Base-by-base conservation (phyloP, 2,113 vertebrate species). In the Axis porcinus region DNA sequence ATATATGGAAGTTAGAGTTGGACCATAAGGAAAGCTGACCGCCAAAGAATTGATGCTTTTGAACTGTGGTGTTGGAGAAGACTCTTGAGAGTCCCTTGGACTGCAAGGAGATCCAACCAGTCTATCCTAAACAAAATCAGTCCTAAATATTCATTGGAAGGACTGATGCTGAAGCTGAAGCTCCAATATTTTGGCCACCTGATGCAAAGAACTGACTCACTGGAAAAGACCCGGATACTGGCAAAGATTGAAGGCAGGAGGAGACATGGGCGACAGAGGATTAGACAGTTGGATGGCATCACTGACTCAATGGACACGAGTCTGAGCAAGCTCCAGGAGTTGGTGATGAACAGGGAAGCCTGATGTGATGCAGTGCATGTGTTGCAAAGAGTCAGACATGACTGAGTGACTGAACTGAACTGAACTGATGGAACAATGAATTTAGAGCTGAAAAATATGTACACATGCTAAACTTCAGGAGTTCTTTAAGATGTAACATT, bases 401-500 rank as follows among this genome's bases (percentile, higher is more conserved):
- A 70, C 19, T 70, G n/a, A 70, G n/a, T 0, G 2, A 40, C 19
- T 70, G 67, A 70, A 58, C 57, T 58, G 9, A 58, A 40, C 19
- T 58, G 25, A 27, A 40, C 19, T 40, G 67, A 70, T 40, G 19
- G 40, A 70, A 70, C n/a, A 40, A 70, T 70, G 67, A 70, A 40
- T 95, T 93, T 85, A 89, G 76, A 88, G 86, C 40, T 89, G n/a
- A 81, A 89, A 82, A 86, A 60, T 60, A 84, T 28, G 47, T 70
- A 2, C 33, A 88, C 28, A 82, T 17, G 27, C 27, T 76, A 96
- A 93, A 93, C 89, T 93, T 83, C 12, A 83, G 25, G 25, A 90
- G 43, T 58, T 84, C 43, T 83, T 93, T 54, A 93, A 92, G 50
- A 33, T 89, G 21, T 30, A 89, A 89, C 85, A 19, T 78, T 86